Evolutionary conservation across 2,888 invertebrate genomes (phyloP).

Genomic region (Drosophila neonasuta): DNA sequence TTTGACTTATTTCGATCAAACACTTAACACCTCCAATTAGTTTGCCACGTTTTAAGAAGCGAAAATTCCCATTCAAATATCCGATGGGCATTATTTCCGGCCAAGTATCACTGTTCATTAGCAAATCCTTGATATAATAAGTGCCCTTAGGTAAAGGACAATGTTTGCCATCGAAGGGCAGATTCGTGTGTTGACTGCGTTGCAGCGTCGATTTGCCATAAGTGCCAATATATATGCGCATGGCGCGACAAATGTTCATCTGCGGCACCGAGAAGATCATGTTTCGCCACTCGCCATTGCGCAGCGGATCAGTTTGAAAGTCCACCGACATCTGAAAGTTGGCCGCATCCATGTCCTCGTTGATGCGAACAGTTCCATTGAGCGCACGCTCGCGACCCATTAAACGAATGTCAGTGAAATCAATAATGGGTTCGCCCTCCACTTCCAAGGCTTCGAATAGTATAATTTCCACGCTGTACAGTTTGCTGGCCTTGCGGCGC

Average conservation of each 20-base stretch:
- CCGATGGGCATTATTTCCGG: constrained; percentile 23
- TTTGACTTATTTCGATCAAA: constrained; percentile 1
- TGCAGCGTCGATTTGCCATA: constrained; percentile 31
- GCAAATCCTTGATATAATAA: constrained; percentile 20
- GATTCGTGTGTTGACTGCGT: constrained; percentile 19
- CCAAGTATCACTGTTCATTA: constrained; percentile 33
- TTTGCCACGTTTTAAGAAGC: constrained; percentile 16
- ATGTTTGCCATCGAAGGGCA: constrained; percentile 29
- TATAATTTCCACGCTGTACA: constrained; percentile 8
- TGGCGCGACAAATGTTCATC: constrained; percentile 25
- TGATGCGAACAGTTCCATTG: constrained; percentile 30
- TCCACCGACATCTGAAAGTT: constrained; percentile 33
- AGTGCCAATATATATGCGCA: constrained; percentile 12
- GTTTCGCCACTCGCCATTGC: constrained; percentile 14
- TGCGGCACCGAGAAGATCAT: constrained; percentile 15
- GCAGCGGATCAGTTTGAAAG: constrained; percentile 22
- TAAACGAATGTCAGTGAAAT: constrained; percentile 21
- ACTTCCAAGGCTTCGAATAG: constrained; percentile 23
- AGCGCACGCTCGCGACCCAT: constrained; percentile 14
- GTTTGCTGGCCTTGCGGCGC: background rate
- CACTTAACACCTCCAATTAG: constrained; percentile 12
- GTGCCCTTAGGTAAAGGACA: constrained; percentile 31
- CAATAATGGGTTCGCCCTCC: constrained; percentile 19
- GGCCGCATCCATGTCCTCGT: constrained; percentile 18
- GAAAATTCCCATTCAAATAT: constrained; percentile 10